These are phyloP conservation scores for Paramacrobiotus metropolitanus DNA, from an alignment of 1,140 invertebrate genomes.

Conservation along the genomic window DNA sequence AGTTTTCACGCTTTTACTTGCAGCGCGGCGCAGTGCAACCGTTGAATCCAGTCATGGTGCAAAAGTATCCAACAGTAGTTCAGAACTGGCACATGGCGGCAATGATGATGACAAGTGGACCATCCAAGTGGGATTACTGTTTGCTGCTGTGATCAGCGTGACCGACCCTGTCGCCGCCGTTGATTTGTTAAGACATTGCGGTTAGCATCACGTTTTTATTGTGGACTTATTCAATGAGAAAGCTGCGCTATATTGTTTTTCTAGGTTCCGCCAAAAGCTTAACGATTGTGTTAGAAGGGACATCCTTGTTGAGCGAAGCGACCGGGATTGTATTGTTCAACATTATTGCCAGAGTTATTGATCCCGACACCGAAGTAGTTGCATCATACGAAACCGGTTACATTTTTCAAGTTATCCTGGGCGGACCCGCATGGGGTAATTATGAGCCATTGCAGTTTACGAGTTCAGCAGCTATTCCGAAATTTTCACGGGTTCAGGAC, in stretches of 20 bases:
- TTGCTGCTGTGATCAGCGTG: constrained; percentile 24
- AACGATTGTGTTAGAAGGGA: neutral
- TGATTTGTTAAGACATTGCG: constrained; percentile 22
- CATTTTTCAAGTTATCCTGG: neutral
- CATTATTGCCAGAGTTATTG: neutral
- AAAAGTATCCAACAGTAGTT: too few relatives aligned
- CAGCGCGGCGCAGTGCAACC: constrained; percentile 18
- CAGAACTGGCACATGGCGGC: too few relatives aligned
- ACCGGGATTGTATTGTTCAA: neutral
- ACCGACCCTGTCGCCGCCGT: constrained; percentile 28
- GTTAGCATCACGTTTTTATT: constrained; percentile 8
- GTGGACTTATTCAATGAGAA: neutral
- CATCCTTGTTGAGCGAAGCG: neutral
- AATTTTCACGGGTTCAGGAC: neutral
- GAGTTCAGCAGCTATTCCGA: neutral
- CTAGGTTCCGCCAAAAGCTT: neutral
- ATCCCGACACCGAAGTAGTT: neutral
- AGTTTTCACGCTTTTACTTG: neutral
- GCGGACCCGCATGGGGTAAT: neutral
- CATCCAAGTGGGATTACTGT: constrained; percentile 18
- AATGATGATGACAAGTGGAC: too few relatives aligned
- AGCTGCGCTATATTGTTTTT: neutral
- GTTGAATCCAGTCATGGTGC: too few relatives aligned
- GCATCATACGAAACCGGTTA: neutral
- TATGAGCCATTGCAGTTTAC: neutral